phyloP scores from a whole-genome alignment of 2,797 vertebrate genomes.

The Anabas testudineus region DNA sequence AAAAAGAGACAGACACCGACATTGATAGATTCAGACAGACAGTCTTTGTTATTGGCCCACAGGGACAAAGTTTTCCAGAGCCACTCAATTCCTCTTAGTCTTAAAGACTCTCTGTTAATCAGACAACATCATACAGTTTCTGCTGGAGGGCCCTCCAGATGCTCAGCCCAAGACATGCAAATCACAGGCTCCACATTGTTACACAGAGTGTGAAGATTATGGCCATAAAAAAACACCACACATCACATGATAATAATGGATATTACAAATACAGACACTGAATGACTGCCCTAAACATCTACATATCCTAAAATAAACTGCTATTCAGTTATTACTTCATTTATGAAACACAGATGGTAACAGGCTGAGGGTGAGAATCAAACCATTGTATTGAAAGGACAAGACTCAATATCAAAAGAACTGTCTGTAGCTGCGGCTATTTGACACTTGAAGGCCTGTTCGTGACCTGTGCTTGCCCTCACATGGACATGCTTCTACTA shows the following conservation, averaged over 20 bases:
- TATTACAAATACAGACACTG: conserved; percentile 29
- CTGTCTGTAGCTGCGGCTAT: too few species aligned
- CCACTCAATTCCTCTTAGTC: conserved; percentile 40
- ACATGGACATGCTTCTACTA: too few species aligned
- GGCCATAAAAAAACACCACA: conserved; percentile 16
- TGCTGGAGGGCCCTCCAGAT: conserved; percentile 27
- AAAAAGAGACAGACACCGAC: conserved; percentile 30
- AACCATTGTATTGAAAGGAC: neutral
- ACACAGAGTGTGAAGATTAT: conserved; percentile 22
- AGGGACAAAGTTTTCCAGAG: conserved; percentile 53
- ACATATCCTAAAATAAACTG: conserved; percentile 12
- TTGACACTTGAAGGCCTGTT: too few species aligned
- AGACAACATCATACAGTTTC: conserved; percentile 29
- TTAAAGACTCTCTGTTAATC: conserved; percentile 52
- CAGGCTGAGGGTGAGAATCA: neutral
- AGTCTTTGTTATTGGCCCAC: conserved; percentile 48
- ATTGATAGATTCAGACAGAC: conserved; percentile 50
- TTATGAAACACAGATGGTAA: neutral
- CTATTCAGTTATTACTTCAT: neutral
- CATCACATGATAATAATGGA: conserved; percentile 35
- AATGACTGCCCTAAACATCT: neutral
- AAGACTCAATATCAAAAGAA: neutral
- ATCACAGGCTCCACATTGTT: conserved; percentile 45
- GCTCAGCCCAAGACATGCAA: neutral
- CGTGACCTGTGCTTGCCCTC: too few species aligned